Percentiles rank a stretch among this genome's conserved stretches.
These are phyloP conservation scores for Oryzias woworae DNA, from an alignment of 2,113 vertebrate species.

Conservation along the genomic window DNA sequence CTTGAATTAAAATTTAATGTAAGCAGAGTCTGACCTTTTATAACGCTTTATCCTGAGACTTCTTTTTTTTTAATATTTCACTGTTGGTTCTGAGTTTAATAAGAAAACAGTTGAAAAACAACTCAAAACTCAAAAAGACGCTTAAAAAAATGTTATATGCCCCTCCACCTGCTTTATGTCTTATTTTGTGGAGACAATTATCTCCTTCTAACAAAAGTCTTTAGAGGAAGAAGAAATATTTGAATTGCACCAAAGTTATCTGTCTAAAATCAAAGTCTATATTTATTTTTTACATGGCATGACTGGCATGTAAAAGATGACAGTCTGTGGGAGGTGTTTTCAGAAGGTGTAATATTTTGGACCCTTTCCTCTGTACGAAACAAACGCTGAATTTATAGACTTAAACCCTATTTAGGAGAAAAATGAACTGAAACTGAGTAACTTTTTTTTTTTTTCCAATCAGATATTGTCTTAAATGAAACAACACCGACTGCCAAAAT, in stretches of 20 bases:
- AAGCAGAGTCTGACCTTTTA: constrained; percentile 15
- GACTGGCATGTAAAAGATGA: constrained; percentile 70
- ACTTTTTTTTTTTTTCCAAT: constrained; percentile 16
- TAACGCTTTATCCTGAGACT: neutral
- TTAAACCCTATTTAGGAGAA: constrained; percentile 5
- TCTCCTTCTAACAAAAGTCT: neutral
- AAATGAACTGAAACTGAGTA: constrained; percentile 14
- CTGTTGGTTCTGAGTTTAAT: neutral
- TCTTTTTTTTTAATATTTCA: neutral
- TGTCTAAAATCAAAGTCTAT: constrained; percentile 55
- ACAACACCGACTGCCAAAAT: too few relatives aligned
- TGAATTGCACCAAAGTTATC: constrained; percentile 53
- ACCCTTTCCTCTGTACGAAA: constrained; percentile 46
- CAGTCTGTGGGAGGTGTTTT: constrained; percentile 52
- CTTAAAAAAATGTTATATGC: constrained; percentile 4
- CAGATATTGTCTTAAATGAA: too few relatives aligned
- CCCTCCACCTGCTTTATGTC: constrained; percentile 13
- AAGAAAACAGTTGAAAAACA: constrained; percentile 3
- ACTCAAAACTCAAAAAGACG: too few relatives aligned
- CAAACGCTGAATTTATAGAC: constrained; percentile 48
- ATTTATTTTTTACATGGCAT: constrained; percentile 54
- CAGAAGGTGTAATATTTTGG: constrained; percentile 54
- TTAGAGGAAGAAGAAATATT: constrained; percentile 32
- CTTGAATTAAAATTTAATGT: constrained; percentile 10
- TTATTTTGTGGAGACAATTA: neutral